phyloP scores from a whole-genome alignment of 2,113 vertebrate genomes.

The Orcinus orca region DNA sequence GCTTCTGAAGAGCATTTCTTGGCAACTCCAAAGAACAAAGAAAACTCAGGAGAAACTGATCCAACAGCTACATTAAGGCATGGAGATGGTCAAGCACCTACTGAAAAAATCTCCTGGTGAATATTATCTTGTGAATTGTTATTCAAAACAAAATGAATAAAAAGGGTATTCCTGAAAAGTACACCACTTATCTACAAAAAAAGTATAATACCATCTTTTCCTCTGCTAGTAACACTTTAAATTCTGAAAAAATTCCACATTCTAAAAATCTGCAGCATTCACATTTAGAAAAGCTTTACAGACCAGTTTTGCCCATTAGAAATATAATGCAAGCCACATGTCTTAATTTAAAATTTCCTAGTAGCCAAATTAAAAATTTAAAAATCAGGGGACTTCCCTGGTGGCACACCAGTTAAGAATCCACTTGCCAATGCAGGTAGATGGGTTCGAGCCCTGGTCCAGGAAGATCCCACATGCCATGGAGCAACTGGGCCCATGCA shows the following conservation, averaged over 20 bases:
- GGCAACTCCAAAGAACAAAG: not conserved
- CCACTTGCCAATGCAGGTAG: too few relatives aligned
- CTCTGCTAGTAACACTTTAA: not conserved
- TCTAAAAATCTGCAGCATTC: not conserved
- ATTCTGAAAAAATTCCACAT: not conserved
- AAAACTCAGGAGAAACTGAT: not conserved
- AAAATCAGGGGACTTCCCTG: not conserved
- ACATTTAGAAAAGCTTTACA: not conserved
- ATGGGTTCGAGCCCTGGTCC: too few relatives aligned
- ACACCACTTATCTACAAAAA: not conserved
- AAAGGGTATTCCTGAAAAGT: not conserved
- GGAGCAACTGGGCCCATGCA: too few relatives aligned
- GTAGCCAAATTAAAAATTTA: not conserved
- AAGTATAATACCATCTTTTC: not conserved
- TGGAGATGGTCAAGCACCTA: not conserved
- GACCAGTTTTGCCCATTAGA: not conserved
- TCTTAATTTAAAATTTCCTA: not conserved
- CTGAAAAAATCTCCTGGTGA: not conserved
- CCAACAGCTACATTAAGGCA: not conserved
- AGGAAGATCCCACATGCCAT: too few relatives aligned
- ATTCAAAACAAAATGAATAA: not conserved
- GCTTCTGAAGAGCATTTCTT: not conserved
- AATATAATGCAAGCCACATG: not conserved
- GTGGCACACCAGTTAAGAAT: too few relatives aligned
- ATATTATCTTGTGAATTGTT: not conserved